Evolutionary conservation across 1,140 invertebrate species (phyloP).

Genomic region (Zophobas morio): DNA sequence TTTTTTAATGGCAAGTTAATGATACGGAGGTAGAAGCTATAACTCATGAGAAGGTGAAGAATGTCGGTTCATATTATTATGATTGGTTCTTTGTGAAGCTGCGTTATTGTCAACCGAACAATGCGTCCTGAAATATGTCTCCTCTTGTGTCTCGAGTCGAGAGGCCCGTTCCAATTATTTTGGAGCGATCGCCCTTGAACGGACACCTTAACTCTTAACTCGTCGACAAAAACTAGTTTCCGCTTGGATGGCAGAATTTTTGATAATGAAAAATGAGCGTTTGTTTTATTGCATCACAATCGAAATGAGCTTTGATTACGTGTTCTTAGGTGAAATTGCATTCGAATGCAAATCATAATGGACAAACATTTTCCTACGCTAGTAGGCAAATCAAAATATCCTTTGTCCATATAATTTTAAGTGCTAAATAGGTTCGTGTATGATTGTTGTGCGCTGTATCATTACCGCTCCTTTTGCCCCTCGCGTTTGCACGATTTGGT

Average conservation of each 20-base stretch:
- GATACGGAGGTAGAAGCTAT: slow-evolving; percentile 42
- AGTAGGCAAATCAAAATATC: slow-evolving; percentile 50
- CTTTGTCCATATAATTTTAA: slow-evolving; percentile 61
- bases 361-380: slow-evolving; percentile 45
- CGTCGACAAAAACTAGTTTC: slow-evolving; percentile 39
- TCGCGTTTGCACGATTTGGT: slow-evolving; percentile 54
- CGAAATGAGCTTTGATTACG: slow-evolving; percentile 35
- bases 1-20: slow-evolving; percentile 49
- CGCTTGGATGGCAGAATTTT: slow-evolving; percentile 37
- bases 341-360: slow-evolving; percentile 46
- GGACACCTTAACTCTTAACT: slow-evolving; percentile 34
- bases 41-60: slow-evolving; percentile 46
- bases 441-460: slow-evolving; percentile 55
- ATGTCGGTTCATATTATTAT: slow-evolving; percentile 48
- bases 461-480: slow-evolving; percentile 52
- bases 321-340: slow-evolving; percentile 37
- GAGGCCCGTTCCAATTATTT: slow-evolving; percentile 47
- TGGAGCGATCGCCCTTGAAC: slow-evolving; percentile 47
- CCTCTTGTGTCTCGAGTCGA: slow-evolving; percentile 39
- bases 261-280: slow-evolving; percentile 35
- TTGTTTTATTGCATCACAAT: slow-evolving; percentile 35
- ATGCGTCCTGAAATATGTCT: slow-evolving; percentile 45
- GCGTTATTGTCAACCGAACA: slow-evolving; percentile 46
- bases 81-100: slow-evolving; percentile 46
- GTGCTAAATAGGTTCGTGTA: slow-evolving; percentile 59